Conservation (phyloP, 2,797 vertebrate genomes). For the Premnoplex brunnescens region DNA sequence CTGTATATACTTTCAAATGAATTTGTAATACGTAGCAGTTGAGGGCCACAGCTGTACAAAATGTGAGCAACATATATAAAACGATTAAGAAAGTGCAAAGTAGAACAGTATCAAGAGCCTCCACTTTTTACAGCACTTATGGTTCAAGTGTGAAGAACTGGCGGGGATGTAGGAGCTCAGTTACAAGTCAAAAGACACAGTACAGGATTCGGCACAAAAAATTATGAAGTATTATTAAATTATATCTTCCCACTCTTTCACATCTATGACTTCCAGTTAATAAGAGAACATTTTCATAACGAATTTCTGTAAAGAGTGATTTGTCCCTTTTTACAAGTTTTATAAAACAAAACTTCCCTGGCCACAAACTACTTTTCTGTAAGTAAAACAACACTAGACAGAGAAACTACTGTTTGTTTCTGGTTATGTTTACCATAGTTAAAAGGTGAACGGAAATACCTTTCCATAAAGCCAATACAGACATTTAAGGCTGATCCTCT, state of each 20-base stretch:
- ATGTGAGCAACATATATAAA: conserved; percentile 76
- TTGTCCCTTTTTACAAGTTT: conserved; percentile 57
- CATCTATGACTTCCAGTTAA: conserved; percentile 77
- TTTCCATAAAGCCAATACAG: background rate
- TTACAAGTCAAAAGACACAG: conserved; percentile 51
- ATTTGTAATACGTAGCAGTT: conserved; percentile 67
- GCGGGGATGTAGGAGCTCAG: conserved; percentile 50
- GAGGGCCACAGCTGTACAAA: conserved; percentile 78
- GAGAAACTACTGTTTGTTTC: background rate
- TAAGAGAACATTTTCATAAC: conserved; percentile 30
- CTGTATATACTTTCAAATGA: conserved; percentile 81
- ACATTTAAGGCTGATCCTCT: background rate
- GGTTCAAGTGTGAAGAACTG: conserved; percentile 68
- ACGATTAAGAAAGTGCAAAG: conserved; percentile 78
- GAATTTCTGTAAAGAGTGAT: conserved; percentile 42
- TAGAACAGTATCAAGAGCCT: conserved; percentile 75
- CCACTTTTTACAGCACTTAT: conserved; percentile 72
- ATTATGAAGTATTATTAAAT: conserved; percentile 37
- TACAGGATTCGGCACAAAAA: conserved; percentile 52
- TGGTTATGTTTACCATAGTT: background rate
- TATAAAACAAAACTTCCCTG: conserved; percentile 20
- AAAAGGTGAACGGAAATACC: conserved; percentile 70
- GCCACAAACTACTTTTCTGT: background rate
- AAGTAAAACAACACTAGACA: background rate
- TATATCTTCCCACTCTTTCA: conserved; percentile 14